phyloP scores from a whole-genome alignment of 2,113 vertebrate genomes.

The Scomber scombrus region DNA sequence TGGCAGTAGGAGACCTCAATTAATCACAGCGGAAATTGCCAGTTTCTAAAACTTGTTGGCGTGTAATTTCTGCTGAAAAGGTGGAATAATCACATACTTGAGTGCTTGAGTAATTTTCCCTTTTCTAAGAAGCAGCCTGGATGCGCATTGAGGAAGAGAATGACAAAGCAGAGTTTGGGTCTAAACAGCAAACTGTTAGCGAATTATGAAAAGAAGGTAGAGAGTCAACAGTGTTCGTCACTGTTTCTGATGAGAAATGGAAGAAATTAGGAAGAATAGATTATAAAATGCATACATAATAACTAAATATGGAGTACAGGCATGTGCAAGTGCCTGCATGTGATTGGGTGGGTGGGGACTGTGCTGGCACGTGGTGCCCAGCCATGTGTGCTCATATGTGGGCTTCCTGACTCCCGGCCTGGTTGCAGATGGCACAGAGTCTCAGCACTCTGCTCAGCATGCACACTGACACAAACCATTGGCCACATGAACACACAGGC shows the following conservation, averaged over 20 bases:
- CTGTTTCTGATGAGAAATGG: background rate
- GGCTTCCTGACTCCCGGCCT: slow-evolving; percentile 86
- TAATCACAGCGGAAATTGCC: slow-evolving; percentile 66
- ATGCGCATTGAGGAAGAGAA: slow-evolving; percentile 3
- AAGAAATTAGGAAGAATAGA: background rate
- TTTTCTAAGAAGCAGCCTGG: slow-evolving; percentile 4
- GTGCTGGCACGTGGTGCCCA: slow-evolving; percentile 66
- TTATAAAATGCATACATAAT: background rate
- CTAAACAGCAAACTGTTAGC: slow-evolving; percentile 5
- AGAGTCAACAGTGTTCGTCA: background rate
- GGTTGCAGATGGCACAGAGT: slow-evolving; percentile 83
- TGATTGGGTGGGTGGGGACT: slow-evolving; percentile 43
- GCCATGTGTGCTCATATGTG: slow-evolving; percentile 83
- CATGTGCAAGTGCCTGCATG: slow-evolving; percentile 48
- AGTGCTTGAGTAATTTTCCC: slow-evolving; percentile 28
- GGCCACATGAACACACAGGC: slow-evolving; percentile 61
- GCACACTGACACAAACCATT: slow-evolving; percentile 69
- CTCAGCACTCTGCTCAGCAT: slow-evolving; percentile 74
- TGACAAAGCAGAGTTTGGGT: slow-evolving; percentile 3
- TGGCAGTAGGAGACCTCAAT: slow-evolving; percentile 64
- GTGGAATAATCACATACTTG: slow-evolving; percentile 61
- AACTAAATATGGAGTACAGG: background rate
- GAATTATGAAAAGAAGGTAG: slow-evolving; percentile 1
- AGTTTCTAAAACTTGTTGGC: slow-evolving; percentile 66
- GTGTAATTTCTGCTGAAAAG: slow-evolving; percentile 69